These are phyloP conservation scores for Lithophane leautieri DNA, from an alignment of 2,888 invertebrate species.

Conservation along the genomic window DNA sequence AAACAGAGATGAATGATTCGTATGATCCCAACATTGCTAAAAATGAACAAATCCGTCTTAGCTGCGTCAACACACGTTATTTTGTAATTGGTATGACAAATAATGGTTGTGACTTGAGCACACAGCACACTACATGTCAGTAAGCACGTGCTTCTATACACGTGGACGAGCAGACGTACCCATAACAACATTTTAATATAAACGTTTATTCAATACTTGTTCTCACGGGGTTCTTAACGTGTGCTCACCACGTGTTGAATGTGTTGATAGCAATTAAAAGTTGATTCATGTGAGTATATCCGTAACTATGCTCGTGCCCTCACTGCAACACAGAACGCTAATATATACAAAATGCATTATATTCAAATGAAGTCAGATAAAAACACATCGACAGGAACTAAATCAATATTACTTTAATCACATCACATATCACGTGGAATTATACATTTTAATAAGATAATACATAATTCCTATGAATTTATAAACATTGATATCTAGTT, in stretches of 20 bases:
- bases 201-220: slow-evolving; percentile 57
- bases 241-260: slow-evolving; percentile 80
- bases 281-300: slow-evolving; percentile 78
- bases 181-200: slow-evolving; percentile 62
- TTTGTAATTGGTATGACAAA: slow-evolving; percentile 53
- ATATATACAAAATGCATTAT: slow-evolving; percentile 60
- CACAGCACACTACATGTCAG: slow-evolving; percentile 43
- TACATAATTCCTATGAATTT: background rate
- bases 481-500: background rate
- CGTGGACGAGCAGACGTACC: slow-evolving; percentile 58
- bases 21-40: slow-evolving; percentile 17
- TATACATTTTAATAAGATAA: background rate
- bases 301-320: slow-evolving; percentile 77
- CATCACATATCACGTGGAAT: slow-evolving; percentile 4
- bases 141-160: slow-evolving; percentile 59
- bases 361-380: slow-evolving; percentile 61
- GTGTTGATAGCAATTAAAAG: slow-evolving; percentile 81
- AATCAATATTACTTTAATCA: slow-evolving; percentile 13
- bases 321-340: slow-evolving; percentile 46
- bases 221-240: slow-evolving; percentile 78
- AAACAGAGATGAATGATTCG: slow-evolving; percentile 9
- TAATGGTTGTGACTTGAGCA: slow-evolving; percentile 38
- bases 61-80: slow-evolving; percentile 11
- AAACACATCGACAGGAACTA: slow-evolving; percentile 42
- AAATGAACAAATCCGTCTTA: slow-evolving; percentile 11